Evolutionary conservation across 2,888 invertebrate genomes (phyloP).

Genomic region (Clistopyga incitator): DNA sequence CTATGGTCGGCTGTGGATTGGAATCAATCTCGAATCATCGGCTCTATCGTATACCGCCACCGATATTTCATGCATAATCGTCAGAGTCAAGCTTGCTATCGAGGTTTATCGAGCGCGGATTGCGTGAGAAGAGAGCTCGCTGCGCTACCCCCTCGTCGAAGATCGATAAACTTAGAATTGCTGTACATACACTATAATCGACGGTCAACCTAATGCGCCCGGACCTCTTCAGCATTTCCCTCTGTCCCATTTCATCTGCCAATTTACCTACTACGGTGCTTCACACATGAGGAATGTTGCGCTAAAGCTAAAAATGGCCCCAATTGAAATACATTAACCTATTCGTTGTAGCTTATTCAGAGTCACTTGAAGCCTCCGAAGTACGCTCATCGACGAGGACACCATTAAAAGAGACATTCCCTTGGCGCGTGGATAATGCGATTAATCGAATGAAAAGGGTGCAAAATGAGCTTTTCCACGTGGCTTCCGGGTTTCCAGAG

Average conservation of each 20-base stretch:
- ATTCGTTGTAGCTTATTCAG: background rate
- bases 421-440: background rate
- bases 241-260: background rate
- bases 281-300: background rate
- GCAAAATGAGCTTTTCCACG: background rate
- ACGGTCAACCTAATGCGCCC: slow-evolving; percentile 30
- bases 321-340: slow-evolving; percentile 1
- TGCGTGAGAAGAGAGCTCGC: background rate
- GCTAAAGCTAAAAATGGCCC: background rate
- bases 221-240: slow-evolving; percentile 19
- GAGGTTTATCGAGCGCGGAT: slow-evolving; percentile 46
- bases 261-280: slow-evolving; percentile 19
- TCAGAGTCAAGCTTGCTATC: slow-evolving; percentile 18
- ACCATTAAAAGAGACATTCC: background rate
- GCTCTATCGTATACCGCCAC: slow-evolving; percentile 5
- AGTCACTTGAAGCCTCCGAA: background rate
- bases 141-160: slow-evolving; percentile 18
- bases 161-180: slow-evolving; percentile 45
- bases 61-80: slow-evolving; percentile 41
- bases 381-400: background rate
- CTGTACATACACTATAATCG: slow-evolving; percentile 20
- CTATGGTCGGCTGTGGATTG: slow-evolving; percentile 12
- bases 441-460: background rate
- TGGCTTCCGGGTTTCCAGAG: too few relatives aligned
- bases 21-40: slow-evolving; percentile 20